A percentile compares a stretch with the other conserved stretches of the same genome.
These are phyloP conservation scores for Epizoanthus stellaris DNA, from an alignment of 92 coral and sea anemone genomes.

Conservation along the genomic window DNA sequence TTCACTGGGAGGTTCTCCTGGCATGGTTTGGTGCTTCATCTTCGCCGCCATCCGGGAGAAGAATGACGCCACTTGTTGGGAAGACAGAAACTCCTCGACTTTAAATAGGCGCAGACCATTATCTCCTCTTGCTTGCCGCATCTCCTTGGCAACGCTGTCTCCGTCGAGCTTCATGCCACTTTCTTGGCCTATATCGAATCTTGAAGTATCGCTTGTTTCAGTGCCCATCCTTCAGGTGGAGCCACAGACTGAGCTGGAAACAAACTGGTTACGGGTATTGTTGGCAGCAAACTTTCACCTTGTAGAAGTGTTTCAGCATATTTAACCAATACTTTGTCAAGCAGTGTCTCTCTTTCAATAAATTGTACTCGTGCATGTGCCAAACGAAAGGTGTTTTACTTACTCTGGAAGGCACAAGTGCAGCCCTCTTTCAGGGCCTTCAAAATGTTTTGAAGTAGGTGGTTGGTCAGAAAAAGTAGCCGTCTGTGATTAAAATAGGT, in stretches of 20 bases:
- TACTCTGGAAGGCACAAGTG: constrained; percentile 39
- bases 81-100: constrained; percentile 43
- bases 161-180: constrained; percentile 34
- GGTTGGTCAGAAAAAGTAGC: too few species aligned
- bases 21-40: constrained; percentile 38
- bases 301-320: constrained; percentile 45
- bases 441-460: too few species aligned
- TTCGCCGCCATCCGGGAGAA: constrained; percentile 53
- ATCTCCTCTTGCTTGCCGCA: constrained; percentile 39
- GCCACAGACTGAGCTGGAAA: not conserved
- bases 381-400: constrained; percentile 38
- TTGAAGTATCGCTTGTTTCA: constrained; percentile 1
- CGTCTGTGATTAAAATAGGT: too few species aligned
- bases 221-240: constrained; percentile 34
- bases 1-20: constrained; percentile 12
- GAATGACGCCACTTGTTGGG: constrained; percentile 58
- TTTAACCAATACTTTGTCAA: constrained; percentile 43
- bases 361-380: constrained; percentile 21
- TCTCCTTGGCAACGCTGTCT: constrained; percentile 45
- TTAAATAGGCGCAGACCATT: constrained; percentile 49
- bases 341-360: constrained; percentile 49
- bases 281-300: constrained; percentile 43
- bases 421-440: constrained; percentile 31
- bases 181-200: constrained; percentile 21
- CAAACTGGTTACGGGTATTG: not conserved